These are phyloP conservation scores for Himalopsyche japonica DNA, from an alignment of 2,888 invertebrate genomes.

Conservation along the genomic window DNA sequence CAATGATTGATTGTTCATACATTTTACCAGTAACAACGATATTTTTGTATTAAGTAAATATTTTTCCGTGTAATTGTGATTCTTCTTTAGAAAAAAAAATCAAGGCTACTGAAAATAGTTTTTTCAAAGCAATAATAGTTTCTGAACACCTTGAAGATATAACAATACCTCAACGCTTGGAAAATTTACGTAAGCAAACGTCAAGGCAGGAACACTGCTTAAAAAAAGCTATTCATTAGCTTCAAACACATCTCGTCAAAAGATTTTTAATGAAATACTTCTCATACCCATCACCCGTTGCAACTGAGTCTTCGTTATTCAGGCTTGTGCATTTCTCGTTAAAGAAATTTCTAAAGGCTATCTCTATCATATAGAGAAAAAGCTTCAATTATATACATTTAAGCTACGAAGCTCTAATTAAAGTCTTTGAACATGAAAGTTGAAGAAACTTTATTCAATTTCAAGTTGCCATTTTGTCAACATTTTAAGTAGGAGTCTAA, in stretches of 20 bases:
- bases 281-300: neutral
- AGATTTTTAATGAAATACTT: neutral
- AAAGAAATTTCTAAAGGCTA: neutral
- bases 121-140: neutral
- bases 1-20: too few species aligned
- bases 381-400: neutral
- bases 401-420: neutral
- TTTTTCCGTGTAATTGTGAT: too few species aligned
- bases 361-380: neutral
- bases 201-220: neutral
- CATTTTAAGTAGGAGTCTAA: too few species aligned
- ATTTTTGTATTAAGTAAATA: too few species aligned
- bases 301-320: neutral
- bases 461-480: too few species aligned
- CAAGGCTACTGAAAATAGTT: neutral
- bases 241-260: neutral
- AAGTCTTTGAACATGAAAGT: neutral
- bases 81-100: neutral
- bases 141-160: neutral
- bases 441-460: too few species aligned
- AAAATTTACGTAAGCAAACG: neutral
- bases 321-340: neutral
- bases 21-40: too few species aligned
- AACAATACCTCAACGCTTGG: neutral
- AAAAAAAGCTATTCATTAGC: neutral